Evolutionary conservation across 2,113 vertebrate species (phyloP), one percentile per base, ranked within the genome.

Genomic region (Tragelaphus strepsiceros): DNA sequence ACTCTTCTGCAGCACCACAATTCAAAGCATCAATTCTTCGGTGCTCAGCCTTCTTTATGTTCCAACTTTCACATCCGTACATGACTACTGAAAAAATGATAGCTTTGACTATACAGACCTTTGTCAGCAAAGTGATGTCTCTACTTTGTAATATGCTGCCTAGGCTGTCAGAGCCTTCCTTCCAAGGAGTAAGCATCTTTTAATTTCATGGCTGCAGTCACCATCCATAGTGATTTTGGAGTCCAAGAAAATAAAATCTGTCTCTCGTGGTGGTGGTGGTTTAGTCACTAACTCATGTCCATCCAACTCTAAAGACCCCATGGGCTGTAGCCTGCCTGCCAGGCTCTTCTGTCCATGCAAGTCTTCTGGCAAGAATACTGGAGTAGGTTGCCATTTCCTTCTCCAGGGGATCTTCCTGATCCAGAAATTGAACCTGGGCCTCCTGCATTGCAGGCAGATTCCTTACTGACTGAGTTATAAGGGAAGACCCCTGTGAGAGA

Each of bases 301-400:
- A 0, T 71, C 64, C 4, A 0, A 12, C 4, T 71, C 64, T 71
- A 5, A n/a, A 11, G 32, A 6, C 4, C 0, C 4, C n/a, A 6
- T 71, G n/a, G 64, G n/a, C 64, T 35, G 9, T 6, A 71, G 19
- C n/a, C n/a, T 71, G n/a, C 64, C n/a, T 71, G n/a, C 19, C n/a
- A 71, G n/a, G n/a, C 4, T 35, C n/a, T 71, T 71, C 64, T 22
- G 9, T 71, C 64, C n/a, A 71, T 22, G n/a, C 0, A 9, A 35
- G n/a, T 71, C n/a, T 71, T 71, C 64, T 22, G 19, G 9, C 17
- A 71, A 71, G n/a, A 71, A 71, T 39, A 71, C 19, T 39, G 19
- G 17, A 22, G 67, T 71, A n/a, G 19, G 19, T 22, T 71, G 9
- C 67, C 67, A 71, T 39, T 22, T 35, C n/a, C 19, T 71, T 71